These are phyloP conservation scores for Corythornis cristatus DNA, from an alignment of 2,113 vertebrate species.

Conservation along the genomic window DNA sequence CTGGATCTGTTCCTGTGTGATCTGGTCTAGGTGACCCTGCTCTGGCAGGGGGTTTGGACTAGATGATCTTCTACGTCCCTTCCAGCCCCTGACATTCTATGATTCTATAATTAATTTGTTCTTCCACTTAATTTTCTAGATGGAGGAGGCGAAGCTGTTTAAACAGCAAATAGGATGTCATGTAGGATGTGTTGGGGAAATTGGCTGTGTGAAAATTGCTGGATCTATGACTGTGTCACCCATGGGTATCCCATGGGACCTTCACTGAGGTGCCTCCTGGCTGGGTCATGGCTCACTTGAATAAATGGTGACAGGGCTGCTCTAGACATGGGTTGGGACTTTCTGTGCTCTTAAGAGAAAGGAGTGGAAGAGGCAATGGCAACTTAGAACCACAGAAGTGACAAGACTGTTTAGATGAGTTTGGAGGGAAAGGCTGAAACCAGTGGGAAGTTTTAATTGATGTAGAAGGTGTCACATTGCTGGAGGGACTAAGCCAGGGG, in stretches of 20 bases:
- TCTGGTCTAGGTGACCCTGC: no score
- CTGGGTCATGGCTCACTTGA: background rate
- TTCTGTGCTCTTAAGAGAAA: background rate
- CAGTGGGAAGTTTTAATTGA: background rate
- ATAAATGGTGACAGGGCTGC: background rate
- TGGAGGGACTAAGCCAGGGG: background rate
- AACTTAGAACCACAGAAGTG: background rate
- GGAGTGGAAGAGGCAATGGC: background rate
- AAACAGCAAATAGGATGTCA: background rate
- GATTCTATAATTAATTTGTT: background rate
- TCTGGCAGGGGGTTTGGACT: no score
- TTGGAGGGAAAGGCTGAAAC: background rate
- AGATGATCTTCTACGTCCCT: no score
- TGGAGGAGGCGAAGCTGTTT: background rate
- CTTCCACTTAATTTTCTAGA: background rate
- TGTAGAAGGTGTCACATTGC: accelerated
- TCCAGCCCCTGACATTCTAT: no score
- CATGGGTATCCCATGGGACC: no score
- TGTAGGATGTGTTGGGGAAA: background rate
- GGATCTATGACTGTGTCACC: background rate
- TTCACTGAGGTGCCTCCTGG: background rate
- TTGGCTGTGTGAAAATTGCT: background rate
- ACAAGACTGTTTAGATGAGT: background rate
- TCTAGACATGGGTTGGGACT: background rate
- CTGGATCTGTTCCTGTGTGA: no score